Evolutionary conservation across 2,113 vertebrate genomes (phyloP).

Genomic region (Atractosteus spatula): DNA sequence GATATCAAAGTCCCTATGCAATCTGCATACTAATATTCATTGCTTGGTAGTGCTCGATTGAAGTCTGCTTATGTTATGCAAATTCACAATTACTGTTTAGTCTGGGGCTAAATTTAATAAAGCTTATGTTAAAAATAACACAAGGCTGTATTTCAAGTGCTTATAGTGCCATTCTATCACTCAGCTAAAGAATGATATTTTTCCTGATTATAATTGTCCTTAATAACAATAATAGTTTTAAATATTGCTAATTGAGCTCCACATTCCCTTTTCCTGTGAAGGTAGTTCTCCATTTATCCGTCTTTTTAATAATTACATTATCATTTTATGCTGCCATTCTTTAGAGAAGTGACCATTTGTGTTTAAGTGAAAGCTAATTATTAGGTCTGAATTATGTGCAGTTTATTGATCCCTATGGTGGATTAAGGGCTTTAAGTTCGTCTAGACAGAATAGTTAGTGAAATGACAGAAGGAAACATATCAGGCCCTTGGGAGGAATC

Average conservation of each 20-base stretch:
- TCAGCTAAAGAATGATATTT: constrained; percentile 59
- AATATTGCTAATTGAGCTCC: constrained; percentile 69
- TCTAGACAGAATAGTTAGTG: constrained; percentile 99
- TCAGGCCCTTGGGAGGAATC: constrained; percentile 89
- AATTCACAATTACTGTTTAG: neutral
- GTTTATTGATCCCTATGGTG: constrained; percentile 99
- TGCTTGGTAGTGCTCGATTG: neutral
- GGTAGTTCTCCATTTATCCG: constrained; percentile 94
- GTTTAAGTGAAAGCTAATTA: constrained; percentile 99
- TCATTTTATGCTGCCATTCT: constrained; percentile 94
- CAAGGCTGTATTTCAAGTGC: constrained; percentile 18
- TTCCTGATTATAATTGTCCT: constrained; percentile 68
- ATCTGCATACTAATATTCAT: constrained; percentile 2
- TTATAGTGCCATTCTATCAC: constrained; percentile 54
- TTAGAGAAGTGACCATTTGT: constrained; percentile 92
- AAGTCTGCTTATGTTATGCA: constrained; percentile 4
- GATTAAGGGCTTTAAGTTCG: constrained; percentile 99
- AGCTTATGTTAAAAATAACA: constrained; percentile 12
- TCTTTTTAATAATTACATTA: constrained; percentile 99
- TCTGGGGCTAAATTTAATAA: constrained; percentile 15
- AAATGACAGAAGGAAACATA: constrained; percentile 99
- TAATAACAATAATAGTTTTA: constrained; percentile 74
- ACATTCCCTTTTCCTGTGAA: constrained; percentile 62
- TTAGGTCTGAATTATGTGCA: constrained; percentile 99
- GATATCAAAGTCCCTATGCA: neutral